A percentile compares a stretch with the other conserved stretches of the same genome.
Evolutionary conservation across 2,113 vertebrate genomes (phyloP).

Genomic region (Spea multiplicata): DNA sequence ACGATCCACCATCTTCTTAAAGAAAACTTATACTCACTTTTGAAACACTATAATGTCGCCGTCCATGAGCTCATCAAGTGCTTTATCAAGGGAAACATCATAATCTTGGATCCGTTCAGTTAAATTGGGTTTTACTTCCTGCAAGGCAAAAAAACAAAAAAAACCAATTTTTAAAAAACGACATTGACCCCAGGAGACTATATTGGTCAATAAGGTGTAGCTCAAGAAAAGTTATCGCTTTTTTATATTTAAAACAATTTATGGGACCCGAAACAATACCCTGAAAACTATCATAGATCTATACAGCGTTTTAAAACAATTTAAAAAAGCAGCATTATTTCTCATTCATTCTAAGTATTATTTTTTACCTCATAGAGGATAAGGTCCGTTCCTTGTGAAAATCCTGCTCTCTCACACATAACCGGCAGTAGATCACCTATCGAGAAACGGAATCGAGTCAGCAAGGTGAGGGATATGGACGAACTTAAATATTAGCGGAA

Average conservation of each 20-base stretch:
- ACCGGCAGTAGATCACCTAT: constrained; percentile 96
- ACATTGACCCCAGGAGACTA: not conserved
- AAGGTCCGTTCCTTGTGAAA: constrained; percentile 98
- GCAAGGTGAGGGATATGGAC: not conserved
- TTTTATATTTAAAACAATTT: no score
- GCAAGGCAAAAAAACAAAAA: constrained; percentile 25
- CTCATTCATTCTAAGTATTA: not conserved
- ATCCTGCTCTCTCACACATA: constrained; percentile 99
- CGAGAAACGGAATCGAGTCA: constrained; percentile 42
- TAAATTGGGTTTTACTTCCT: constrained; percentile 99
- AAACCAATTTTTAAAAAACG: no score
- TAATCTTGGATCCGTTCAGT: constrained; percentile 99
- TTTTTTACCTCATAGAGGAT: constrained; percentile 98
- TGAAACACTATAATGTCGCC: constrained; percentile 99
- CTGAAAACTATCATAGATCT: no score
- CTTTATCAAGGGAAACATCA: constrained; percentile 98
- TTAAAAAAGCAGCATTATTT: no score
- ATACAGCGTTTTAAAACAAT: no score
- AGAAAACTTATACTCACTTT: constrained; percentile 74
- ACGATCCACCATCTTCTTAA: no score
- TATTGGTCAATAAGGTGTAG: no score
- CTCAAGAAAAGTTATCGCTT: no score
- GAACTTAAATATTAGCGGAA: not conserved
- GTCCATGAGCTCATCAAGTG: constrained; percentile 98
- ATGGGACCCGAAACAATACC: no score